A percentile compares a stretch with the other conserved stretches of the same genome.
phyloP scores from a whole-genome alignment of 1,140 invertebrate genomes.

The Drosophila biarmipes region DNA sequence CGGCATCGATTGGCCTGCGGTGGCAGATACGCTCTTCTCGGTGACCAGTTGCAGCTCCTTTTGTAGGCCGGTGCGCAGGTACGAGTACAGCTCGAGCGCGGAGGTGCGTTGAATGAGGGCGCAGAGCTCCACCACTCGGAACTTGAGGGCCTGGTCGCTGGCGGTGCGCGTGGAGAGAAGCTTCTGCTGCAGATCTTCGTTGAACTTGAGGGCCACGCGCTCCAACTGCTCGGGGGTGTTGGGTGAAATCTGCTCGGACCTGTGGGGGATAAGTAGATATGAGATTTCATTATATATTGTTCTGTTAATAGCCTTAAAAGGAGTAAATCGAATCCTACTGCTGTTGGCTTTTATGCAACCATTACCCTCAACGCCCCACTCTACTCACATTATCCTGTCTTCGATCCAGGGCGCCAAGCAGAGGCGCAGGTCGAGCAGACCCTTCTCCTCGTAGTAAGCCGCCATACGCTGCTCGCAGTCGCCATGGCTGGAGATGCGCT shows the following conservation, averaged over 20 bases:
- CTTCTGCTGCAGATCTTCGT: conserved; percentile 78
- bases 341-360: background rate
- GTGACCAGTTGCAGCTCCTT: conserved; percentile 76
- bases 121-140: conserved; percentile 75
- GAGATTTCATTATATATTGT: background rate
- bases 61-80: conserved; percentile 72
- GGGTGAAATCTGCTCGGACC: conserved; percentile 74
- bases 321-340: background rate
- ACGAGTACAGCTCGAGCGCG: conserved; percentile 71
- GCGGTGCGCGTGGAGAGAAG: conserved; percentile 66
- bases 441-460: conserved; percentile 82
- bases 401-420: conserved; percentile 83
- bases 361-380: background rate
- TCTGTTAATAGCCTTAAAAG: background rate
- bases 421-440: conserved; percentile 77
- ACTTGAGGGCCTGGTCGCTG: conserved; percentile 71
- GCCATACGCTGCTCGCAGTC: conserved; percentile 80
- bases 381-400: conserved; percentile 83
- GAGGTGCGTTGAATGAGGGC: conserved; percentile 64
- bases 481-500: conserved; percentile 74
- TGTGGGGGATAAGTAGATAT: conserved; percentile 6
- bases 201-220: conserved; percentile 67
- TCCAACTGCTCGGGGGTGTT: conserved; percentile 66
- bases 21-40: conserved; percentile 66
- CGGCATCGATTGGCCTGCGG: conserved; percentile 69